Conservation (phyloP, 2,888 invertebrate genomes). For the Idaea dimidiata region DNA sequence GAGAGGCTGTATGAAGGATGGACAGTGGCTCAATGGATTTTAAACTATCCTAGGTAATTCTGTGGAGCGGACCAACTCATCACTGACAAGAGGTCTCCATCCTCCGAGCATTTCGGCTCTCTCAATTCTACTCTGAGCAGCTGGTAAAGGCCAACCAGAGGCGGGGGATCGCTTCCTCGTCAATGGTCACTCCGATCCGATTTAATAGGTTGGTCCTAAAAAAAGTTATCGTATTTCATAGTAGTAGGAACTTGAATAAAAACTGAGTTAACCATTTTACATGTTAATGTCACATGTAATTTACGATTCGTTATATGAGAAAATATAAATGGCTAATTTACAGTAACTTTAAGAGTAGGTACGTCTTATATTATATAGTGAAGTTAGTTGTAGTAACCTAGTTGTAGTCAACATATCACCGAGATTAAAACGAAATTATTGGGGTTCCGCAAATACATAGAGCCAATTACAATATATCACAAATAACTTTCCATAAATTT, state of each 20-base stretch:
- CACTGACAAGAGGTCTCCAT: no score
- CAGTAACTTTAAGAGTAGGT: slow-evolving; percentile 6
- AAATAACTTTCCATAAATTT: not conserved
- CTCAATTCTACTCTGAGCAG: no score
- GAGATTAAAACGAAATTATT: slow-evolving; percentile 16
- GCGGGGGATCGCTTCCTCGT: no score
- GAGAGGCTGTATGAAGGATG: no score
- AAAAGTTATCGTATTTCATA: not conserved
- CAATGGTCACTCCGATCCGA: no score
- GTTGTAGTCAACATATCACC: slow-evolving; percentile 6
- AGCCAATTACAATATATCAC: not conserved
- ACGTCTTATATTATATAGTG: no score
- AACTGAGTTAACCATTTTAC: not conserved
- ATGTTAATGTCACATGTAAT: slow-evolving; percentile 4
- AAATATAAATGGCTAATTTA: slow-evolving; percentile 19
- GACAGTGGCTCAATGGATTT: no score
- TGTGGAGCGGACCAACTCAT: no score
- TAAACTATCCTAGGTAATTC: no score
- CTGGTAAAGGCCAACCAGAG: no score
- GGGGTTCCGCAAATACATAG: not conserved
- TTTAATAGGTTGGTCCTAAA: no score
- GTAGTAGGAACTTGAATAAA: not conserved
- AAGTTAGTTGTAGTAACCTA: not conserved
- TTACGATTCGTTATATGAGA: slow-evolving; percentile 14
- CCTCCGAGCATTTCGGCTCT: no score